Percentiles rank a stretch among this genome's conserved stretches.
Evolutionary conservation across 2,888 invertebrate species (phyloP).

Genomic region (Lithosia quadra): DNA sequence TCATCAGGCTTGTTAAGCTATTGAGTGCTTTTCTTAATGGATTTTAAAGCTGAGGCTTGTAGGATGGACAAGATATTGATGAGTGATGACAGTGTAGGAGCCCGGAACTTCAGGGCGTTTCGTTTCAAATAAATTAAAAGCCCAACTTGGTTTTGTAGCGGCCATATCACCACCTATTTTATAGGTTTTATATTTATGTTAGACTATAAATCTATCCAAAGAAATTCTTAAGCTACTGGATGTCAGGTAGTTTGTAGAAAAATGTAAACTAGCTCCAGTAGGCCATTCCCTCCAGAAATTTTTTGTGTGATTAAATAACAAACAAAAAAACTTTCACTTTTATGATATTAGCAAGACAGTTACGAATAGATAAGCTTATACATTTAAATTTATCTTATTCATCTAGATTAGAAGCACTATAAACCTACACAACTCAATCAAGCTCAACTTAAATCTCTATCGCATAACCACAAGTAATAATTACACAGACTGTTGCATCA

Average conservation of each 20-base stretch:
- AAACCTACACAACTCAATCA: constrained; percentile 1
- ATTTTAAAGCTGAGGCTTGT: neutral
- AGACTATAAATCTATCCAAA: too few relatives aligned
- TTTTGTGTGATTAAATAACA: neutral
- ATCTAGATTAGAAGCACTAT: neutral
- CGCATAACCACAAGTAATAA: constrained; percentile 8
- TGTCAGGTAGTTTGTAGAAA: too few relatives aligned
- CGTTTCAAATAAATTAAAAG: too few relatives aligned
- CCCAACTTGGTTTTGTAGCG: too few relatives aligned
- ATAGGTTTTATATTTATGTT: too few relatives aligned
- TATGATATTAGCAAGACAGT: neutral
- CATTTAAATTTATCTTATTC: neutral
- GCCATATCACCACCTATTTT: too few relatives aligned
- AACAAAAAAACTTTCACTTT: neutral
- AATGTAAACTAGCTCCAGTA: too few relatives aligned
- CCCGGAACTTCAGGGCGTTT: too few relatives aligned
- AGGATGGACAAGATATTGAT: neutral
- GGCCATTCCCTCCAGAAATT: too few relatives aligned
- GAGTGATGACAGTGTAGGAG: neutral
- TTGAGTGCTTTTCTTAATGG: neutral
- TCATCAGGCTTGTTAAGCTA: neutral
- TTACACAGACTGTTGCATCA: neutral
- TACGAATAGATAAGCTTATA: neutral
- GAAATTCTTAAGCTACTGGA: too few relatives aligned
- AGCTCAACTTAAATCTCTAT: neutral